These are phyloP conservation scores for Chionoecetes opilio DNA, from an alignment of 1,140 invertebrate species.

Conservation along the genomic window DNA sequence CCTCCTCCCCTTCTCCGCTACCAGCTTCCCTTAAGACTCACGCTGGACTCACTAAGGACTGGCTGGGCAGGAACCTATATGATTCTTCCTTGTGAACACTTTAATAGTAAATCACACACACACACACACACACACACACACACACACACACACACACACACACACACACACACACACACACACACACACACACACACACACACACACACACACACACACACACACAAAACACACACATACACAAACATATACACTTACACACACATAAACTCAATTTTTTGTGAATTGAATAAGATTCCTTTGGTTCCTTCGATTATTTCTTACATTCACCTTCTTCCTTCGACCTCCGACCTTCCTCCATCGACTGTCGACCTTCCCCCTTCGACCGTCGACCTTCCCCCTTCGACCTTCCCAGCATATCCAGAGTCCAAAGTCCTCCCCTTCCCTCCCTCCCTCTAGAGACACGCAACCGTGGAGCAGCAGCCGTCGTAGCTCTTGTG, in stretches of 20 bases:
- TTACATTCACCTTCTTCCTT: no score
- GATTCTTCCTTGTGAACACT: neutral
- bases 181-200: conserved; percentile 27
- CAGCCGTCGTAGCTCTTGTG: conserved; percentile 53
- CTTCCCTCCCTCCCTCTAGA: neutral
- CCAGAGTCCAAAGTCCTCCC: conserved; percentile 10
- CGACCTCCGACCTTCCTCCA: no score
- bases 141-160: conserved; percentile 27
- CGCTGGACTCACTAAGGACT: neutral
- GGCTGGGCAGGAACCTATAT: neutral
- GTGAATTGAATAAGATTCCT: no score
- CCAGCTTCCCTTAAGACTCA: neutral
- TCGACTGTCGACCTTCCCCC: neutral
- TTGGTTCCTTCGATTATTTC: no score
- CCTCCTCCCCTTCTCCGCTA: neutral
- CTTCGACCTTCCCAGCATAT: neutral
- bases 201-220: neutral
- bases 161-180: conserved; percentile 27
- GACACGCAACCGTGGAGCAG: conserved; percentile 37
- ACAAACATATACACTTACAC: neutral
- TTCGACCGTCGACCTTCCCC: no score
- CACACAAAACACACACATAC: neutral
- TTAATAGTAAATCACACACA: neutral
- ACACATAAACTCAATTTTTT: no score
- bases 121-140: conserved; percentile 11